Evolutionary conservation across 2,888 invertebrate genomes (phyloP), one percentile per base, ranked within the genome.

Genomic region (Pantelozetes paolii): DNA sequence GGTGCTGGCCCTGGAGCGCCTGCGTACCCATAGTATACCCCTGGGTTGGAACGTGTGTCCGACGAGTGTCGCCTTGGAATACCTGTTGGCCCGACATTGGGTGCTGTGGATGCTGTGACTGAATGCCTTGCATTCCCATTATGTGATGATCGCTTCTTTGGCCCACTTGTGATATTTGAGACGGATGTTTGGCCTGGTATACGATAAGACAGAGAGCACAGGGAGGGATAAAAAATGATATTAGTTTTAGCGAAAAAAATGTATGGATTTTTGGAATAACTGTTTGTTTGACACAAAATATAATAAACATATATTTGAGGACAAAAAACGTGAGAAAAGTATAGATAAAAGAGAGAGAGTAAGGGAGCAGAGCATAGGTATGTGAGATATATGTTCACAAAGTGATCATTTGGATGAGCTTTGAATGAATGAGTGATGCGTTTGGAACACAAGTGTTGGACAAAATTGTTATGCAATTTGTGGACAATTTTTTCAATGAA

Each of bases 301-400:
- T n/a, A n/a, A 59, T 59, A 36, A 36, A 64, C 36, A 64, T 30
- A 32, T 13, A 59, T 59, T 23, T 30, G 20, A 32, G 36, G 36
- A 20, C 8, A 64, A n/a, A 40, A 64, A 36, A 64, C n/a, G 62
- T 36, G 62, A n/a, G 62, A 64, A n/a, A 59, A 9, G 36, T 6
- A 64, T 18, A 64, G 32, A 32, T 6, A 64, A 54, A 23, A 54
- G 48, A 57, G 57, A 57, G 28, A 59, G 62, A 40, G n/a, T 69
- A 23, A 45, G 69, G 69, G 69, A 69, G 69, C 69, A 69, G 69
- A 69, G 69, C 69, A 45, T 69, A 42, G 69, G 69, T 64, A 64
- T 64, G 62, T 64, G 62, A 36, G 62, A 20, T 32, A n/a, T n/a
- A 57, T 57, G 18, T 57, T 57, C 57, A 57, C 57, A 57, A 57